Evolutionary conservation across 1,140 invertebrate genomes (phyloP), one percentile per base, ranked within the genome.

Genomic region (Tetraneura akinire): DNA sequence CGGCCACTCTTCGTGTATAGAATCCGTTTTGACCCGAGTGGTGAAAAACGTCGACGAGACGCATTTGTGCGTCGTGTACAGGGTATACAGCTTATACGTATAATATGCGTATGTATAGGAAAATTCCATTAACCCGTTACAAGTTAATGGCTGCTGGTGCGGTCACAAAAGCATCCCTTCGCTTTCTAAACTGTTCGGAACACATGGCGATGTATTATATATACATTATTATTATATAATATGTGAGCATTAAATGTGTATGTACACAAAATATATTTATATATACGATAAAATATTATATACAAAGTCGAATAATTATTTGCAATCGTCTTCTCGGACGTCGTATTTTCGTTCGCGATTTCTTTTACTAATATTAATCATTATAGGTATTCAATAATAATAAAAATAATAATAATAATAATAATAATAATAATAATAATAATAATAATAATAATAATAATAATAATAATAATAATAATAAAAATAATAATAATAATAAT

Each of bases 91-190:
- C 18, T n/a, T 37, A 29, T n/a, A n/a, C 32, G 9, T 37, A 37
- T n/a, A n/a, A n/a, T n/a, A n/a, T n/a, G n/a, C n/a, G 2, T 14
- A 18, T 62, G 18, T 68, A 68, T 45, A 42, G 64, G n/a, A 26
- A 45, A 68, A 74, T 74, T 74, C 71, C 71, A 74, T 74, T 74
- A 74, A 74, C 71, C 71, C 71, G 71, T 74, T 74, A 74, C 71
- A 55, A 74, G 71, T 55, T 74, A 74, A 74, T 55, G 71, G 71
- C 71, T 26, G 71, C 71, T 18, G n/a, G 21, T 45, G 68, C 47
- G 70, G 71, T 74, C 29, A 55, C 71, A 37, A 37, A 74, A 55
- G 71, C 49, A 32, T 53, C 51, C 26, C 29, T 73, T 53, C 37
- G 64, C 23, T 68, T 64, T 23, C 64, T 26, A 49, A 70, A 70